phyloP scores from a whole-genome alignment of 1,140 invertebrate genomes.

The Psilanteris sp. region DNA sequence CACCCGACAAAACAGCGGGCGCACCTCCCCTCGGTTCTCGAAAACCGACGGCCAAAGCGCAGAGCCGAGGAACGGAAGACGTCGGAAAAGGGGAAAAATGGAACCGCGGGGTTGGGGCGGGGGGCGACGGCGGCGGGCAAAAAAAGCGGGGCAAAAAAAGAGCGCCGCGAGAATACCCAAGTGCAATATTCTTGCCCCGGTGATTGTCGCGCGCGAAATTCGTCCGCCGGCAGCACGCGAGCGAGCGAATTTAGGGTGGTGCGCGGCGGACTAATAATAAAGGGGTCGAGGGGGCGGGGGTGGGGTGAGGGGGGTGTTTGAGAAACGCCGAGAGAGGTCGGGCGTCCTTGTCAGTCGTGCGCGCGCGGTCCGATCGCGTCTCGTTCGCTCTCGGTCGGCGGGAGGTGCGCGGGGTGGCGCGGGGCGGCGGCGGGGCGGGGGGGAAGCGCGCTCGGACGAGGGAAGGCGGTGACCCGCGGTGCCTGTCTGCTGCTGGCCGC shows the following conservation, averaged over 20 bases:
- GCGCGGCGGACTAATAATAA: constrained; percentile 68
- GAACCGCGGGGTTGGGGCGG: not conserved
- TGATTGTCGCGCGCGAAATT: constrained; percentile 55
- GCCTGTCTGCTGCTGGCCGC: constrained; percentile 69
- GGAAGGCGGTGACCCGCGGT: constrained; percentile 67
- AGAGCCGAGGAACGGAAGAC: no score
- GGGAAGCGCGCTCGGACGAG: constrained; percentile 46
- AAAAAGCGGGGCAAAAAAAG: constrained; percentile 22
- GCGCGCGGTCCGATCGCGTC: constrained; percentile 57
- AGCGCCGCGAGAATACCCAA: constrained; percentile 5
- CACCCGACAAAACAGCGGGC: no score
- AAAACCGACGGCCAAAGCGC: no score
- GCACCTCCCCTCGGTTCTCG: no score
- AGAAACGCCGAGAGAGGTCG: constrained; percentile 34
- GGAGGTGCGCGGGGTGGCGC: constrained; percentile 73
- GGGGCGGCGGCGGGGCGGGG: no score
- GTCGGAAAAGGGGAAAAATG: constrained; percentile 10
- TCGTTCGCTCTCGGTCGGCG: constrained; percentile 71
- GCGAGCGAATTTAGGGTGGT: constrained; percentile 67
- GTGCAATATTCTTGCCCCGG: constrained; percentile 36
- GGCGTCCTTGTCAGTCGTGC: constrained; percentile 31
- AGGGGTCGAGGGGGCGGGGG: no score
- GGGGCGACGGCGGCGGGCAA: not conserved
- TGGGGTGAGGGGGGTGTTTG: constrained; percentile 35
- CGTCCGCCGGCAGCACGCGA: constrained; percentile 57